Evolutionary conservation across 2,113 vertebrate species (phyloP).

Genomic region (Candoia aspera): DNA sequence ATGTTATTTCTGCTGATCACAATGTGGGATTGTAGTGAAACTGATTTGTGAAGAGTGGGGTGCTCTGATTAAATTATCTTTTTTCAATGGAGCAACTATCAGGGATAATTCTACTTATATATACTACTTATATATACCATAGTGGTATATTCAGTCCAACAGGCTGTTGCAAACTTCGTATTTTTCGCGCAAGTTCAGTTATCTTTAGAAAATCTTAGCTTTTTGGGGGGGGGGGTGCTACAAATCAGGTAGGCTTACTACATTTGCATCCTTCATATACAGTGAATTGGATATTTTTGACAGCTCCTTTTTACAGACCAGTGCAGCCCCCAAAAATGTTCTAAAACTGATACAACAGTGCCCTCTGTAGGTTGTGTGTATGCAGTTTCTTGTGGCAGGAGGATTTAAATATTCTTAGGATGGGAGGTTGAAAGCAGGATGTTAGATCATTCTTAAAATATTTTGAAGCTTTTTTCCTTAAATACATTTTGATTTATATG

Average conservation of each 20-base stretch:
- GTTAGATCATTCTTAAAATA: slow-evolving; percentile 65
- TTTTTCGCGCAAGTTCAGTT: slow-evolving; percentile 60
- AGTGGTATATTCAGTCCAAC: slow-evolving; percentile 60
- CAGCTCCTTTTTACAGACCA: slow-evolving; percentile 41
- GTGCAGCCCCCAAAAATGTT: slow-evolving; percentile 41
- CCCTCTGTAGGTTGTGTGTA: slow-evolving; percentile 75
- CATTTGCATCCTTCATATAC: slow-evolving; percentile 69
- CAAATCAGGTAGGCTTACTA: slow-evolving; percentile 70
- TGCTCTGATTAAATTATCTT: slow-evolving; percentile 73
- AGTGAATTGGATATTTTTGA: slow-evolving; percentile 51
- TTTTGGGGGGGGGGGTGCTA: slow-evolving; percentile 35
- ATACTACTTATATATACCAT: slow-evolving; percentile 44
- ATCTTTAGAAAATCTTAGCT: slow-evolving; percentile 67
- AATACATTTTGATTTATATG: slow-evolving; percentile 67
- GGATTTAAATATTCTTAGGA: slow-evolving; percentile 60
- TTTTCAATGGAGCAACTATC: slow-evolving; percentile 61
- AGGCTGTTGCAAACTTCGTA: slow-evolving; percentile 67
- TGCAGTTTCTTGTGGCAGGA: slow-evolving; percentile 35
- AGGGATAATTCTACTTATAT: slow-evolving; percentile 67
- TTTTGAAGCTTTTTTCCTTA: slow-evolving; percentile 60
- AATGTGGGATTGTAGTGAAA: slow-evolving; percentile 59
- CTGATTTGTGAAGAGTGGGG: slow-evolving; percentile 72
- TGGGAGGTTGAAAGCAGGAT: slow-evolving; percentile 41
- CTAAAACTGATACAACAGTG: slow-evolving; percentile 78
- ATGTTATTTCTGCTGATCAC: slow-evolving; percentile 72